Percentiles rank a stretch among this genome's conserved stretches.
phyloP scores from a whole-genome alignment of 2,888 invertebrate genomes.

The Leucophora obtusa region DNA sequence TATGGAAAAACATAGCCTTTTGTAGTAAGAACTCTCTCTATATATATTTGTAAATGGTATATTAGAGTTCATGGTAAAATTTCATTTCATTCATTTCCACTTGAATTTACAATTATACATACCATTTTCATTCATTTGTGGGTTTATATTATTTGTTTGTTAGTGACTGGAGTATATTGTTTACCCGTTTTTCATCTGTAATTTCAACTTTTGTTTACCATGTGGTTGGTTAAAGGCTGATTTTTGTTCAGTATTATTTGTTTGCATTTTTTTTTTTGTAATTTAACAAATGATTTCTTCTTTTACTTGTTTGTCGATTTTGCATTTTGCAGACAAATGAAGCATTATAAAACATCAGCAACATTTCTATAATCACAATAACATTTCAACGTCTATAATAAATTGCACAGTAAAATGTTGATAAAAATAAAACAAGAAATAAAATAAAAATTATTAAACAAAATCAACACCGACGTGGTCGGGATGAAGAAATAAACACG shows the following conservation, averaged over 20 bases:
- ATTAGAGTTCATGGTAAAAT: slow-evolving; percentile 73
- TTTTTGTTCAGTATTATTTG: slow-evolving; percentile 4
- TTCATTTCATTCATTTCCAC: slow-evolving; percentile 73
- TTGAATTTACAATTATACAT: slow-evolving; percentile 75
- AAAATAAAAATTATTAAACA: slow-evolving; percentile 29
- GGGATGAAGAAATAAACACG: slow-evolving; percentile 6
- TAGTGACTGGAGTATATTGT: slow-evolving; percentile 42
- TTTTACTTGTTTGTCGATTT: slow-evolving; percentile 43
- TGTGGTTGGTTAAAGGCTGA: slow-evolving; percentile 54
- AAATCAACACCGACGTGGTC: slow-evolving; percentile 10
- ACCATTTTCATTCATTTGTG: slow-evolving; percentile 5
- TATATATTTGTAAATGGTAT: slow-evolving; percentile 18
- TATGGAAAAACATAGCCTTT: slow-evolving; percentile 33
- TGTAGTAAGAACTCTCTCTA: slow-evolving; percentile 31
- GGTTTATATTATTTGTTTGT: slow-evolving; percentile 10
- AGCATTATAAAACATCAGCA: slow-evolving; percentile 60
- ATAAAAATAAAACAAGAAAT: slow-evolving; percentile 31
- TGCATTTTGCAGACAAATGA: slow-evolving; percentile 59
- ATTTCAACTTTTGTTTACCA: slow-evolving; percentile 33
- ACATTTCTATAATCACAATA: slow-evolving; percentile 62
- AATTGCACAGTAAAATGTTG: slow-evolving; percentile 46
- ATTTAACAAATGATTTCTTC: slow-evolving; percentile 52
- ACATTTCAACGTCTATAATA: slow-evolving; percentile 59
- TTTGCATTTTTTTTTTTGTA: slow-evolving; percentile 20
- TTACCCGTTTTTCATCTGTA: slow-evolving; percentile 49